Conservation (phyloP, 2,797 vertebrate genomes). For the Pyrocephalus nanus region DNA sequence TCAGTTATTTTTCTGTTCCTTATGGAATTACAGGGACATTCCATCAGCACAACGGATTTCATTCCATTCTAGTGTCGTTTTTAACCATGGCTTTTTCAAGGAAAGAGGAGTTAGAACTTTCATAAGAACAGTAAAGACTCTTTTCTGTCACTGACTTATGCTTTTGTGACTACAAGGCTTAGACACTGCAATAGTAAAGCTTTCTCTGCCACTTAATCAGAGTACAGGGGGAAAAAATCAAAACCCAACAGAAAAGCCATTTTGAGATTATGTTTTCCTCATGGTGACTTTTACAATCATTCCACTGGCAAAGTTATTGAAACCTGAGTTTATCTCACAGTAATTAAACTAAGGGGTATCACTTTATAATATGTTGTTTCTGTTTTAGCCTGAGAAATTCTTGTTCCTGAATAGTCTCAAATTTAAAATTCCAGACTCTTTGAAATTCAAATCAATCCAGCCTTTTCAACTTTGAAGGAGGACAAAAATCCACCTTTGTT, state of each 20-base stretch:
- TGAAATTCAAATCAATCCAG: neutral
- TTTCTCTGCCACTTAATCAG: neutral
- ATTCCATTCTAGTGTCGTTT: neutral
- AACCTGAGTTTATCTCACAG: neutral
- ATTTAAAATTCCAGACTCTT: neutral
- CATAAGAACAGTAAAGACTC: too few relatives aligned
- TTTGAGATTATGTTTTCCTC: neutral
- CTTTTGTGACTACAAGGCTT: neutral
- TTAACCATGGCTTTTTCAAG: neutral
- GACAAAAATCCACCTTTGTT: neutral
- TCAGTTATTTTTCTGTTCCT: neutral
- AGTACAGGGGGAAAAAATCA: neutral
- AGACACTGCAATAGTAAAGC: neutral
- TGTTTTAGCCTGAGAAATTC: neutral
- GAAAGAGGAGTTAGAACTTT: neutral
- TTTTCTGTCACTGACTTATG: neutral
- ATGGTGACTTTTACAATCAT: neutral
- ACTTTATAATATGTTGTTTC: neutral
- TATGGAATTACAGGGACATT: neutral
- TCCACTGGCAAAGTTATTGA: neutral
- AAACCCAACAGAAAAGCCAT: neutral
- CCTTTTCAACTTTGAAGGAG: neutral
- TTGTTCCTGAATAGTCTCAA: neutral
- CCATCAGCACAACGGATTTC: neutral
- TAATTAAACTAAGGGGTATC: neutral